phyloP scores from a whole-genome alignment of 2,888 invertebrate genomes.

The Euphydryas editha region DNA sequence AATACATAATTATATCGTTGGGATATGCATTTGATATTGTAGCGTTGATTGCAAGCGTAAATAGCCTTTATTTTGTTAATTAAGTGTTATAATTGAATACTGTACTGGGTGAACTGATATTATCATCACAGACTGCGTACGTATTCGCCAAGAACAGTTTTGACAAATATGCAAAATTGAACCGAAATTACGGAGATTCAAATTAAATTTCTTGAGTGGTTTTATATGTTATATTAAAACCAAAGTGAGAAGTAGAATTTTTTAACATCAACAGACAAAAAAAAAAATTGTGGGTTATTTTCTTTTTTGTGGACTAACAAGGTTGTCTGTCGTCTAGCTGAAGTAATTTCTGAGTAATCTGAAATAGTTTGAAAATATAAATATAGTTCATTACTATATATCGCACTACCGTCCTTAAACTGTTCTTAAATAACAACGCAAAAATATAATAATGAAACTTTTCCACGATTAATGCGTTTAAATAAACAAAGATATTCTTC shows the following conservation, averaged over 20 bases:
- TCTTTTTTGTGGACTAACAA: too few relatives aligned
- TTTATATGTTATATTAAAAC: background rate
- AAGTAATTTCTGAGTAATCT: too few relatives aligned
- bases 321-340: too few relatives aligned
- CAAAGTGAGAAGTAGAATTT: background rate
- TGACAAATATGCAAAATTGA: background rate
- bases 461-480: too few relatives aligned
- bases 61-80: slow-evolving; percentile 24
- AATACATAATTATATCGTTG: slow-evolving; percentile 8
- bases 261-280: too few relatives aligned
- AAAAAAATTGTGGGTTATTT: too few relatives aligned
- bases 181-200: background rate
- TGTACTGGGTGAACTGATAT: slow-evolving; percentile 13
- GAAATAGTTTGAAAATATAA: too few relatives aligned
- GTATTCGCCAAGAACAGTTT: slow-evolving; percentile 11
- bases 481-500: too few relatives aligned
- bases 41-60: slow-evolving; percentile 23
- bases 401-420: too few relatives aligned
- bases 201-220: background rate
- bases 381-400: too few relatives aligned
- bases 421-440: too few relatives aligned
- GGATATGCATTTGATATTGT: slow-evolving; percentile 18
- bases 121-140: slow-evolving; percentile 1
- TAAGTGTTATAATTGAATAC: slow-evolving; percentile 26
- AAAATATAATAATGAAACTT: too few relatives aligned